These are phyloP conservation scores for Lepus americanus DNA, from an alignment of 2,113 vertebrate species.

Conservation along the genomic window DNA sequence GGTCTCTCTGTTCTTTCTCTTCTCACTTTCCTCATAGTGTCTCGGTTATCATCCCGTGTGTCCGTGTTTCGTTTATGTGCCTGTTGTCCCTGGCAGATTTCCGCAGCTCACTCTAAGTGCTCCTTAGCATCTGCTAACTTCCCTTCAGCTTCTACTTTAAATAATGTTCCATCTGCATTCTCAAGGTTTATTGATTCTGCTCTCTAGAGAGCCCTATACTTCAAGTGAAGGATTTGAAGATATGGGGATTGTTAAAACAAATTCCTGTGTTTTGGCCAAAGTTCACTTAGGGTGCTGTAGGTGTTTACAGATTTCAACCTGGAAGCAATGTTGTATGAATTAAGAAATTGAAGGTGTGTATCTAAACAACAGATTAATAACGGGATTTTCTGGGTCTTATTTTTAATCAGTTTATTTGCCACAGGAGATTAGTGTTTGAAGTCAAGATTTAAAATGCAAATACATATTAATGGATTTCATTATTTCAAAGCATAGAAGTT, in stretches of 20 bases:
- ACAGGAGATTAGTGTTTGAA: slow-evolving; percentile 36
- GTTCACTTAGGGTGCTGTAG: neutral
- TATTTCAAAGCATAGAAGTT: neutral
- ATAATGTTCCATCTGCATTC: slow-evolving; percentile 79
- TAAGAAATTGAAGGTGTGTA: neutral
- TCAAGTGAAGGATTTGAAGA: slow-evolving; percentile 78
- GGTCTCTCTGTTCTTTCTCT: neutral
- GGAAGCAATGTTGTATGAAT: neutral
- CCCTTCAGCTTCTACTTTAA: slow-evolving; percentile 69
- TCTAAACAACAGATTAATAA: slow-evolving; percentile 1
- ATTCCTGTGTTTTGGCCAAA: slow-evolving; percentile 63
- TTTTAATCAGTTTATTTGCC: slow-evolving; percentile 64
- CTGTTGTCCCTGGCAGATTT: slow-evolving; percentile 56
- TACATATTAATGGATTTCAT: slow-evolving; percentile 12
- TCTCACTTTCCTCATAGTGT: neutral
- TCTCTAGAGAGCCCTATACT: slow-evolving; percentile 69
- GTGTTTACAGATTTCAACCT: neutral
- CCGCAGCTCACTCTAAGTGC: slow-evolving; percentile 21
- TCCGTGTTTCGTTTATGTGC: slow-evolving; percentile 65
- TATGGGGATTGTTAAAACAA: slow-evolving; percentile 67
- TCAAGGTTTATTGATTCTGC: slow-evolving; percentile 78
- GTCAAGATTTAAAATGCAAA: slow-evolving; percentile 43
- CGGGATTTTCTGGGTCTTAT: slow-evolving; percentile 31
- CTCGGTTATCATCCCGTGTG: neutral
- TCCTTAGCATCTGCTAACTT: slow-evolving; percentile 74